Conservation (phyloP, 30 jellyfish, hydroid and myxozoan genomes). For the Aurelia aurita region DNA sequence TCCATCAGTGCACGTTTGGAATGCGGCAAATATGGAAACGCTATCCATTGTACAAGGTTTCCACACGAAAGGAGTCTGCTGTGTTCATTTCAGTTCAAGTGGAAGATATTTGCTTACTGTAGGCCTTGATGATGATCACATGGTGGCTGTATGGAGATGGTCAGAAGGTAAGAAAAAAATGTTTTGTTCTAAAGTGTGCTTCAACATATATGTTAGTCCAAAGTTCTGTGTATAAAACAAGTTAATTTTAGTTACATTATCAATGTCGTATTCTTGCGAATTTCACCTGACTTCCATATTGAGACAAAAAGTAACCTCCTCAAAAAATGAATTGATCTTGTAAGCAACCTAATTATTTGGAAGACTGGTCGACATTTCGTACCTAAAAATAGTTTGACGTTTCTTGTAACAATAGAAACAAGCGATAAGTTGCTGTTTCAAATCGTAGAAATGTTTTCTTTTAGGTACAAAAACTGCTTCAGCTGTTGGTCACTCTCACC, state of each 20-base stretch:
- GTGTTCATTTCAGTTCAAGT: slow-evolving; percentile 95
- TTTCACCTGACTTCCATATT: no score
- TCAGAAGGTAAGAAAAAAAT: slow-evolving; percentile 76
- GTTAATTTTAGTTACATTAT: no score
- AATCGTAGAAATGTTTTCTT: not conserved
- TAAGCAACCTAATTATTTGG: no score
- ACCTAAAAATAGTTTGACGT: no score
- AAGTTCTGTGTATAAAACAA: no score
- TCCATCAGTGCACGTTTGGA: slow-evolving; percentile 96
- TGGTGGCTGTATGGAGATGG: slow-evolving; percentile 98
- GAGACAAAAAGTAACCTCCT: no score
- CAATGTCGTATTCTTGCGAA: no score
- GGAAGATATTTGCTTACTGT: slow-evolving; percentile 88
- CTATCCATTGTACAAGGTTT: slow-evolving; percentile 89
- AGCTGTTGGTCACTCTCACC: slow-evolving; percentile 79
- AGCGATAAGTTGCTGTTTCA: not conserved
- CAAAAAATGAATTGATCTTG: no score
- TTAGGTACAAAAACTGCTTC: slow-evolving; percentile 91
- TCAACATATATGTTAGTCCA: no score
- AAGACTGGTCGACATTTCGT: no score
- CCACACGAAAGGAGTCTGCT: slow-evolving; percentile 94
- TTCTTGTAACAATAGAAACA: no score
- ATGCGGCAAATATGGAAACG: slow-evolving; percentile 79
- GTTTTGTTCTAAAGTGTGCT: no score
- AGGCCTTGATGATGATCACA: slow-evolving; percentile 90